Percentiles rank a stretch among this genome's conserved stretches.
Conservation (phyloP, 1,140 invertebrate genomes). For the Agrypnia vestita region DNA sequence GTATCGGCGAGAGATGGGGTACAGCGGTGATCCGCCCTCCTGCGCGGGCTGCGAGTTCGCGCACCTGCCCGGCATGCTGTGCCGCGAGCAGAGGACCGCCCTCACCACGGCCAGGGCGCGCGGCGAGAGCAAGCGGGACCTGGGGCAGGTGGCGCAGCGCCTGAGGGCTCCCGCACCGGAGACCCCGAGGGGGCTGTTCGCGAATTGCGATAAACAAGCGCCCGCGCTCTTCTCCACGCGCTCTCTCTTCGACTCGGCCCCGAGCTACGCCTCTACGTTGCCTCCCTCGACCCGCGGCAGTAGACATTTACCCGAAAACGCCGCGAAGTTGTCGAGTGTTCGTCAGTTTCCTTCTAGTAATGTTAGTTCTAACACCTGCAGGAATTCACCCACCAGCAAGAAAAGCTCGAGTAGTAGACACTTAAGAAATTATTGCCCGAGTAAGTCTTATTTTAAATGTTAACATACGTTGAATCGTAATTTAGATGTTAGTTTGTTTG, state of each 20-base stretch:
- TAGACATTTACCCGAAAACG: not conserved
- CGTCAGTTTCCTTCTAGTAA: conserved; percentile 21
- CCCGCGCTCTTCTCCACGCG: not conserved
- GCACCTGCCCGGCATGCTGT: conserved; percentile 46
- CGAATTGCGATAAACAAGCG: conserved; percentile 37
- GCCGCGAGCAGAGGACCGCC: conserved; percentile 55
- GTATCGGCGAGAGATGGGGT: conserved; percentile 18
- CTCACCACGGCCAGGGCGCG: conserved; percentile 44
- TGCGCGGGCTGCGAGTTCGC: conserved; percentile 34
- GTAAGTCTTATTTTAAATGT: conserved; percentile 43
- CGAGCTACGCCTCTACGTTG: no score
- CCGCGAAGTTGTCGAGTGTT: conserved; percentile 7
- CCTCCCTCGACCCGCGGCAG: not conserved
- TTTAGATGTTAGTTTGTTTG: no score
- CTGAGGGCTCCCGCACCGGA: not conserved
- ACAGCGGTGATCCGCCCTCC: conserved; percentile 29
- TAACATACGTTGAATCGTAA: no score
- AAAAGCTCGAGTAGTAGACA: conserved; percentile 42
- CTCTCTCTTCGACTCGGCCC: conserved; percentile 1
- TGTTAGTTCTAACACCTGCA: conserved; percentile 9
- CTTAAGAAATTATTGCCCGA: conserved; percentile 44
- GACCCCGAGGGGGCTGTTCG: not conserved
- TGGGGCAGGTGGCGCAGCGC: conserved; percentile 28
- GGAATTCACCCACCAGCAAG: conserved; percentile 11
- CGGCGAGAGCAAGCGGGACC: conserved; percentile 33